These are phyloP conservation scores for Drosophila aff. DNA, from an alignment of 1,140 invertebrate genomes.

Conservation along the genomic window DNA sequence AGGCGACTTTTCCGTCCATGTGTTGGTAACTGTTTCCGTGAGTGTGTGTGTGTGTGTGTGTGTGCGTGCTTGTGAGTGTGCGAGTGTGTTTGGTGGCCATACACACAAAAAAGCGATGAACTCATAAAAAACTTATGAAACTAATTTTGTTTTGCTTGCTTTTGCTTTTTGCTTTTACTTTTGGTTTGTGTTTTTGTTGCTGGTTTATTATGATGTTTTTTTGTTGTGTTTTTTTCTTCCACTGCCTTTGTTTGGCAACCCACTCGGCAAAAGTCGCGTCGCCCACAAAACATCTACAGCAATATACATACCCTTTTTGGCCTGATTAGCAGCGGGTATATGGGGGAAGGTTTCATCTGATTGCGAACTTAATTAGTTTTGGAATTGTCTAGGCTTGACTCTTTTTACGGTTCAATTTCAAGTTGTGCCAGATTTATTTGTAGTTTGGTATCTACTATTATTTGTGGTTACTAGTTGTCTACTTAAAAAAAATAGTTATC, in stretches of 20 bases:
- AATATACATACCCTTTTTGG: slow-evolving; percentile 8
- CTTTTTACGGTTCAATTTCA: neutral
- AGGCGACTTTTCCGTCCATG: slow-evolving; percentile 47
- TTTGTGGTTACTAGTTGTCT: too few species aligned
- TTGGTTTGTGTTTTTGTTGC: slow-evolving; percentile 54
- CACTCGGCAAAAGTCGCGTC: slow-evolving; percentile 58
- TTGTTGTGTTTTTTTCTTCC: slow-evolving; percentile 27
- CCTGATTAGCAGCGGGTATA: slow-evolving; percentile 2
- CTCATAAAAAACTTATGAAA: slow-evolving; percentile 84
- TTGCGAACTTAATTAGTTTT: slow-evolving; percentile 5
- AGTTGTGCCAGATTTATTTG: too few species aligned
- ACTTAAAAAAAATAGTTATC: too few species aligned
- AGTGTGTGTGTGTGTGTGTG: neutral
- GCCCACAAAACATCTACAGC: slow-evolving; percentile 37
- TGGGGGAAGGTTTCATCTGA: neutral
- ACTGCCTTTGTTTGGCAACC: slow-evolving; percentile 61
- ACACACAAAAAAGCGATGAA: slow-evolving; percentile 81
- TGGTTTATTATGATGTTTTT: slow-evolving; percentile 26
- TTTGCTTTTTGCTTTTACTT: slow-evolving; percentile 79
- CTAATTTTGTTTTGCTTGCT: slow-evolving; percentile 82
- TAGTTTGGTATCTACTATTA: neutral
- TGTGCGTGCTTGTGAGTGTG: slow-evolving; percentile 4
- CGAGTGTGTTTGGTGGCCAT: slow-evolving; percentile 46
- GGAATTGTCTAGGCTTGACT: neutral
- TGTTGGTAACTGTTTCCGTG: slow-evolving; percentile 40